Base-by-base conservation (phyloP, 2,888 invertebrate species). In the Chloromyia formosa region DNA sequence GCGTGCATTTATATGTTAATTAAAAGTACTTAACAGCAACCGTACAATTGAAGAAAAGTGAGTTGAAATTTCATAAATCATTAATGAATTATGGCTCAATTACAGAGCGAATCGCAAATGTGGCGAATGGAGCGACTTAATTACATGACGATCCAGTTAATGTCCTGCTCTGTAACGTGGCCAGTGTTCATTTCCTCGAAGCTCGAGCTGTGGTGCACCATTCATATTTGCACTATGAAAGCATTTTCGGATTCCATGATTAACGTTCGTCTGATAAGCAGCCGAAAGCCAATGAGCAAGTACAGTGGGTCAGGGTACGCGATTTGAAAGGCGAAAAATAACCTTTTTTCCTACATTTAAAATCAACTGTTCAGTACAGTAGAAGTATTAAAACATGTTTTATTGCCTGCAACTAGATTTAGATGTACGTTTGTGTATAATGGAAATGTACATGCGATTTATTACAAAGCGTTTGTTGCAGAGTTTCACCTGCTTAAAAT, bases 11-110 rank as follows among this genome's bases (percentile, higher is more conserved):
- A 64, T 20, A 64, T 64, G 62, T 64, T 64, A 64, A 64, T 64
- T 18, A 49, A n/a, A 49, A n/a, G n/a, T 16, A 40, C 23, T 9
- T 9, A 64, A 64, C 10, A 40, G 62, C 40, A 64, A 40, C 42
- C 9, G 16, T 16, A n/a, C 16, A 64, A 18, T 40, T 18, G 40
- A 42, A 64, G 14, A 64, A 64, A 35, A 35, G 7, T 16, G 7
- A 40, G 62, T 77, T 77, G 73, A 77, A 35, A 80, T 80, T 80
- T 79, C 80, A 81, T 80, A 81, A 81, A 81, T 81, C 81, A 81
- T 80, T 80, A 80, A 79, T 81, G 80, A 81, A 80, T 79, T 81
- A 81, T 81, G 80, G 79, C 79, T 81, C 80, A 78, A 80, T 80
- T 81, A 42, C 20, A 18, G 40, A 35, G 18, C 62, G 62, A 40